Conservation (phyloP, 2,888 invertebrate species). For the Nycteola revayana region DNA sequence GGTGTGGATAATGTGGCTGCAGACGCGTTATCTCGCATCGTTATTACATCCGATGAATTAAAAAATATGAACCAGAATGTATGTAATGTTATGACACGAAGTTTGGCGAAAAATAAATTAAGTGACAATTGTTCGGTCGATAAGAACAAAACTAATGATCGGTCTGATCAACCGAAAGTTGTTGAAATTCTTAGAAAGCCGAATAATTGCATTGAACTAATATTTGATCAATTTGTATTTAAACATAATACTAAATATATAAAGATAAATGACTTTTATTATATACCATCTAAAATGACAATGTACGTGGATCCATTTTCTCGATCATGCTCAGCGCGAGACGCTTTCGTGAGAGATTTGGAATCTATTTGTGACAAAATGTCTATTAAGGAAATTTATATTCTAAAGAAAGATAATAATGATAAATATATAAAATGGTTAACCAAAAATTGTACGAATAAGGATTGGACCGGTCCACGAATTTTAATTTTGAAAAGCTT, state of each 20-base stretch:
- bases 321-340: not conserved
- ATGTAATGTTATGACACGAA: no score
- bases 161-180: slow-evolving; percentile 1
- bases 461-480: slow-evolving; percentile 1
- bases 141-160: not conserved
- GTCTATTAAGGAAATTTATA: slow-evolving; percentile 2
- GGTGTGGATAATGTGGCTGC: no score
- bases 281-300: not conserved
- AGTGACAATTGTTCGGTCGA: not conserved
- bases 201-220: not conserved
- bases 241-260: no score
- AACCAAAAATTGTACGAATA: not conserved
- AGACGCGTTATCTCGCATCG: no score
- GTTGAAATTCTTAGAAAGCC: slow-evolving; percentile 1
- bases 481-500: slow-evolving; percentile 1
- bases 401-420: slow-evolving; percentile 5
- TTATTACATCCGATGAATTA: no score
- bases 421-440: not conserved
- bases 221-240: no score
- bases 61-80: no score
- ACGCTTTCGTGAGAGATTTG: not conserved
- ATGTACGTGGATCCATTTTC: not conserved
- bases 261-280: not conserved
- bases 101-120: not conserved
- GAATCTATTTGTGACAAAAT: not conserved